Percentiles rank a stretch among this genome's conserved stretches.
These are phyloP conservation scores for Nothobranchius furzeri DNA, from an alignment of 2,113 vertebrate genomes.

Conservation along the genomic window DNA sequence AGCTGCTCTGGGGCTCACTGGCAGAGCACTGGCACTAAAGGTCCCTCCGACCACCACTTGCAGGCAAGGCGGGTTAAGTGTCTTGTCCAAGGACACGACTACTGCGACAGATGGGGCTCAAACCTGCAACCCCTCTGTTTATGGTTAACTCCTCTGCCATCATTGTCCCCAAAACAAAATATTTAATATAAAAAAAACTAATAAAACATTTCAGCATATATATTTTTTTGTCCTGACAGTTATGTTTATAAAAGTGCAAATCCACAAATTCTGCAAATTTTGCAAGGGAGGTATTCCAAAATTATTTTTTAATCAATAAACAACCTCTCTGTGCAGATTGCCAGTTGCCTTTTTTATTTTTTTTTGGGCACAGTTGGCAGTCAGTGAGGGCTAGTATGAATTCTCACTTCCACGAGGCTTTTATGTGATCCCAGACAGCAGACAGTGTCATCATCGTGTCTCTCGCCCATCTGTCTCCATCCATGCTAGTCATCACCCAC, in stretches of 20 bases:
- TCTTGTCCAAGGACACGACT: too few relatives aligned
- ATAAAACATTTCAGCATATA: neutral
- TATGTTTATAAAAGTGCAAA: constrained; percentile 10
- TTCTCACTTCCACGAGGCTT: constrained; percentile 78
- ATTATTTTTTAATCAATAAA: constrained; percentile 15
- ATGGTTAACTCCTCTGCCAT: too few relatives aligned
- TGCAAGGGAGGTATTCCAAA: neutral
- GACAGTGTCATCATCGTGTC: constrained; percentile 75
- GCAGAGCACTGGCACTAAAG: too few relatives aligned
- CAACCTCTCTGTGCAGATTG: constrained; percentile 28
- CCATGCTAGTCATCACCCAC: constrained; percentile 71
- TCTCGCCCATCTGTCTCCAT: constrained; percentile 74
- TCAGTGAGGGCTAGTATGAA: constrained; percentile 61
- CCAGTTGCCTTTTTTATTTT: constrained; percentile 46
- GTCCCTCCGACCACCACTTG: too few relatives aligned
- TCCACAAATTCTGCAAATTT: neutral
- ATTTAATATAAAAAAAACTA: too few relatives aligned
- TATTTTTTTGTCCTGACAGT: constrained; percentile 24
- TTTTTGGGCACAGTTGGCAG: constrained; percentile 70
- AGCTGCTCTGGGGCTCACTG: too few relatives aligned
- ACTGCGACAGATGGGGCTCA: too few relatives aligned
- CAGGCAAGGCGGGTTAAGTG: too few relatives aligned
- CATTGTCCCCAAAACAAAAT: too few relatives aligned
- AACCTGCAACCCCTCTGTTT: too few relatives aligned
- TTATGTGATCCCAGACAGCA: constrained; percentile 76